phyloP scores from a whole-genome alignment of 1,140 invertebrate genomes.

The Sycophila sp. region DNA sequence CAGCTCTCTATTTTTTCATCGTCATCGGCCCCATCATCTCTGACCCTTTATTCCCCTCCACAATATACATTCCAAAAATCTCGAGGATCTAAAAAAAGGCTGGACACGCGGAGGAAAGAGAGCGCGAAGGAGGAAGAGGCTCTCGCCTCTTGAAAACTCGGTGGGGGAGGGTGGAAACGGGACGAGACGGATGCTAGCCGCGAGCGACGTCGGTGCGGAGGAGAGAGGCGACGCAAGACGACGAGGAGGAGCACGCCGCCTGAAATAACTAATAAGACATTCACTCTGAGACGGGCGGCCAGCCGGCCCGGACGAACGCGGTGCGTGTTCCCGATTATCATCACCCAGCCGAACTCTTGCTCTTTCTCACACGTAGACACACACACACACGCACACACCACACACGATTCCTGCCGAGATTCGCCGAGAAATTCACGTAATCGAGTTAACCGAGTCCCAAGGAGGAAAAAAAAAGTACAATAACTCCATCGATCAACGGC shows the following conservation, averaged over 20 bases:
- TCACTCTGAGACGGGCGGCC: slow-evolving; percentile 66
- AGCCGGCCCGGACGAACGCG: slow-evolving; percentile 66
- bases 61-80: too few relatives aligned
- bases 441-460: too few relatives aligned
- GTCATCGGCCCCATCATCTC: too few relatives aligned
- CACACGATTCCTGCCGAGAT: too few relatives aligned
- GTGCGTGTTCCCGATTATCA: slow-evolving; percentile 54
- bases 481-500: too few relatives aligned
- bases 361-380: not conserved
- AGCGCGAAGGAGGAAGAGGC: not conserved
- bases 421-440: too few relatives aligned
- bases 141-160: too few relatives aligned
- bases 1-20: too few relatives aligned
- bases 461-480: too few relatives aligned
- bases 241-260: slow-evolving; percentile 46
- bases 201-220: slow-evolving; percentile 26
- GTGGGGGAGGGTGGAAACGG: slow-evolving; percentile 24
- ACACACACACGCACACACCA: not conserved
- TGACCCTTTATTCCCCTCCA: too few relatives aligned
- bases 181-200: slow-evolving; percentile 8
- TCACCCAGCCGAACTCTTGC: not conserved
- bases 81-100: slow-evolving; percentile 12
- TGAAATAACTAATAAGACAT: slow-evolving; percentile 68
- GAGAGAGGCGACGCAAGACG: slow-evolving; percentile 4
- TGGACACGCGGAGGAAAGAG: not conserved